phyloP scores from a whole-genome alignment of 2,797 vertebrate species.

The Tapera naevia region DNA sequence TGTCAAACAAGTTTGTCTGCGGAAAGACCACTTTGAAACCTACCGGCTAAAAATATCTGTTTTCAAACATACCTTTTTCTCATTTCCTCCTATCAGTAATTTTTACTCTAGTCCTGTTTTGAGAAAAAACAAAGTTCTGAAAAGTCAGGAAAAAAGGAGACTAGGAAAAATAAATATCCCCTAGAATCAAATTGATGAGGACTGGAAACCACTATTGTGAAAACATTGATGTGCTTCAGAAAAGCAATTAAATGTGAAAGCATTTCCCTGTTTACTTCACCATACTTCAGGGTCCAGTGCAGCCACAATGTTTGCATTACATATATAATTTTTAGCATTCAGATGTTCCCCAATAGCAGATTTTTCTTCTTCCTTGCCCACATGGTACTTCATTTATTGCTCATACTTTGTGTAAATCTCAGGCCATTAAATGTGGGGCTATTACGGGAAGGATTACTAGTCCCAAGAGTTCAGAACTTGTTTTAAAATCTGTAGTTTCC shows the following conservation, averaged over 20 bases:
- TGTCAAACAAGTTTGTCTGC: background rate
- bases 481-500: constrained; percentile 51
- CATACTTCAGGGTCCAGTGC: background rate
- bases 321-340: constrained; percentile 3
- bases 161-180: background rate
- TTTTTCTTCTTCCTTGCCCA: background rate
- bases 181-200: background rate
- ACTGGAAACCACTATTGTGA: background rate
- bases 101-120: background rate
- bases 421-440: background rate
- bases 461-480: constrained; percentile 17
- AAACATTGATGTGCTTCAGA: background rate
- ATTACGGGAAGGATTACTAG: constrained; percentile 37
- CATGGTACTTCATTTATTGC: background rate
- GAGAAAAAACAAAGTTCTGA: background rate
- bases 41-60: background rate
- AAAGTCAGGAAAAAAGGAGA: background rate
- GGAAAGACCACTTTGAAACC: background rate
- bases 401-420: background rate
- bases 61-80: background rate
- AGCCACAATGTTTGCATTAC: background rate
- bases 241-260: constrained; percentile 6
- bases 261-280: constrained; percentile 32
- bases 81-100: background rate
- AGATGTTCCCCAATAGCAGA: background rate